Base-by-base conservation (phyloP, 2,888 invertebrate genomes). In the Parnassius orleans region DNA sequence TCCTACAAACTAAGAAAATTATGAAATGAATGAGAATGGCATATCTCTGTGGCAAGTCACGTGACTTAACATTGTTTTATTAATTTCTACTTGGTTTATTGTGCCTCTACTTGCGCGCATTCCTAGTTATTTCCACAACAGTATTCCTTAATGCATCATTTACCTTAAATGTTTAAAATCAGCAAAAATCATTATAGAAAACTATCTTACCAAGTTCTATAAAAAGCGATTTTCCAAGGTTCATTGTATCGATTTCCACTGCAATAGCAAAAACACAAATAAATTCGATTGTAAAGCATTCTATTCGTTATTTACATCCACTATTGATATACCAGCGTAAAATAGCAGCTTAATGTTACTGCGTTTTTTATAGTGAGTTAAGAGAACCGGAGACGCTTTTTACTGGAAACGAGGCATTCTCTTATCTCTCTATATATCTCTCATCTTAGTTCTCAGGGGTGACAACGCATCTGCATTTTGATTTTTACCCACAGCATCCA, bases 241-340 rank as follows among this genome's bases (percentile, higher is more conserved):
- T 80, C 50, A 84, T 79, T 7, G 77, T 71, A 66, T 84, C 2
- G 19, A 19, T 19, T 19, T 19, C 19, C 2, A 19, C 2, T 19
- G 19, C 84, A 50, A 84, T 82, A 7, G 82, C 84, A 46, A 83
- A 83, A 14, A 79, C 80, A 3, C 77, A 83, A 41, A 84, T 84
- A 57, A 83, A 82, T 64, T 84, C 83, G 0, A 77, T 83, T 9
- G 81, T 81, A 65, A 81, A 84, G 10, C 81, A 76, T 1, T 83
- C 81, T 83, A 84, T 83, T 10, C 83, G 69, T 81, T 82, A 0
- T 81, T 73, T 10, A 76, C 72, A 63, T 84, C 78, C 15, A 53
- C 53, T n/a, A n/a, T n/a, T n/a, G n/a, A n/a, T n/a, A n/a, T n/a
- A n/a, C n/a, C n/a, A n/a, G n/a, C n/a, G n/a, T n/a, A n/a, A n/a